Evolutionary conservation across 2,113 vertebrate genomes (phyloP), one percentile per base, ranked within the genome.

Genomic region (Petrocephalus microphthalmus): DNA sequence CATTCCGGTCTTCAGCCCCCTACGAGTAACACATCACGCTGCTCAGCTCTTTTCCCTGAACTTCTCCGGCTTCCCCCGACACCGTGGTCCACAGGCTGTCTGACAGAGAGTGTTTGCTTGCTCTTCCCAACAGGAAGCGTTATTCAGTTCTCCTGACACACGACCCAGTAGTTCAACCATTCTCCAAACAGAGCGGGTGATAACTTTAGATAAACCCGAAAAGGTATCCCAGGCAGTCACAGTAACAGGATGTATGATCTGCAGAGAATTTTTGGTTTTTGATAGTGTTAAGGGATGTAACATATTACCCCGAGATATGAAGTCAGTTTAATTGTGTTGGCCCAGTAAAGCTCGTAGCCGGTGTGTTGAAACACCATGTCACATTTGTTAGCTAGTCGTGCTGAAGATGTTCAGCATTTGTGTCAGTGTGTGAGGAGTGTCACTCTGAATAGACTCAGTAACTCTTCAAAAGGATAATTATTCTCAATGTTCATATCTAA

Each of bases 81-180:
- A 81, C 19, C 5, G 15, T 13, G 6, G 60, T 7, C 6, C 19
- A 6, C 74, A 45, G 37, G 17, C 57, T 71, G 60, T 22, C 87
- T 87, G 85, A 29, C 67, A 85, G 52, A 3, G 60, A 25, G 22
- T n/a, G 13, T 67, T 67, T 67, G 60, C n/a, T 67, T 67, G 25
- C 25, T 67, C 60, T 67, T 47, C 64, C 89, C 84, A n/a, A 25
- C 85, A 84, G 89, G 74, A 87, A 85, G 84, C 78, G 87, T 85
- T 54, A 89, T 89, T 89, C 84, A 57, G 45, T 88, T 89, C 33
- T 22, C 52, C 86, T 53, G 53, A 45, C 87, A 81, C 19, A 45
- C 25, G 29, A 47, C 37, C 81, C 67, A 42, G 88, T 53, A 37
- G 42, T 52, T 47, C 74, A 45, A 37, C 84, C 81, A 3, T 42